A percentile compares a stretch with the other conserved stretches of the same genome.
phyloP scores from a whole-genome alignment of 2,797 vertebrate genomes.

The Notoglanidium macrostoma region DNA sequence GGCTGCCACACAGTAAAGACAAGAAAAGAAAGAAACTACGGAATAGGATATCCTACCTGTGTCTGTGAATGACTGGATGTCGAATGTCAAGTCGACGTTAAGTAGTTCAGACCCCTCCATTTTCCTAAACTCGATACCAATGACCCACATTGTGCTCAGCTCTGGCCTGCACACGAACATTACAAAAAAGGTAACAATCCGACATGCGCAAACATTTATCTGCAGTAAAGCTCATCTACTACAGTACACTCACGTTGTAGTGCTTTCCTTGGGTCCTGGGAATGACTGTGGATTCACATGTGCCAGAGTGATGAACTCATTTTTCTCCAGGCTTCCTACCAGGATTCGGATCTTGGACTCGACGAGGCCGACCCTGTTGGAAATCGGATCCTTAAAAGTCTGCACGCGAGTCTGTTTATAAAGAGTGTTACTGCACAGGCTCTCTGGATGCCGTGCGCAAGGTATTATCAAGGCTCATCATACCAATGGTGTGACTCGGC shows the following conservation, averaged over 20 bases:
- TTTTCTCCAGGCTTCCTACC: constrained; percentile 87
- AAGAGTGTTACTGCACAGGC: constrained; percentile 2
- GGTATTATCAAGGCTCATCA: constrained; percentile 21
- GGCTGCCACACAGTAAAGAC: not conserved
- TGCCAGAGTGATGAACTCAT: constrained; percentile 83
- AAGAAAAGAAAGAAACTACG: not conserved
- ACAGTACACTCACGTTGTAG: constrained; percentile 79
- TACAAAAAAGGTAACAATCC: not conserved
- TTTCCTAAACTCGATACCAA: constrained; percentile 88
- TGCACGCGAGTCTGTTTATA: not conserved
- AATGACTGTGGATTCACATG: constrained; percentile 86
- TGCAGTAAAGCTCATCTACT: no score
- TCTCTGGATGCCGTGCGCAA: constrained; percentile 18
- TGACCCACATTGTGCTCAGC: constrained; percentile 88
- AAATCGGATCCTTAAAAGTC: constrained; percentile 8
- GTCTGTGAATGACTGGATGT: constrained; percentile 87
- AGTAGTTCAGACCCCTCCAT: constrained; percentile 85
- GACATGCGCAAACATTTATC: not conserved
- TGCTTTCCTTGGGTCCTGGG: constrained; percentile 77
- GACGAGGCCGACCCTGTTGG: constrained; percentile 83
- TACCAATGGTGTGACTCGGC: constrained; percentile 30
- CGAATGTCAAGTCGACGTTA: constrained; percentile 83
- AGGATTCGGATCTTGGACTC: constrained; percentile 90
- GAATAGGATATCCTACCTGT: constrained; percentile 69
- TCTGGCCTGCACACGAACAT: constrained; percentile 74